Evolutionary conservation across 2,113 vertebrate genomes (phyloP).

Genomic region (Prunella fulvescens): DNA sequence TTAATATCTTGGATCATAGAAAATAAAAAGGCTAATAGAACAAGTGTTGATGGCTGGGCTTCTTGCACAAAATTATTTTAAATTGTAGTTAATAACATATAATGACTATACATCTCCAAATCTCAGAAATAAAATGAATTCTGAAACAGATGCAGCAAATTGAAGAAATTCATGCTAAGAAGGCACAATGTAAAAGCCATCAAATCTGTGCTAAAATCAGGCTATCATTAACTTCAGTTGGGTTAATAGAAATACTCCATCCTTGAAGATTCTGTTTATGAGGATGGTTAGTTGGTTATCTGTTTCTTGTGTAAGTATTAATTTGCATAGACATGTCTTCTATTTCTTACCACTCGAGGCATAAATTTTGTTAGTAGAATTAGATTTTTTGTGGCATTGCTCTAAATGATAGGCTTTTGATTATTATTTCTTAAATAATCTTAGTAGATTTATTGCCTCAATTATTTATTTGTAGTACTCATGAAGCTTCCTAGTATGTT

Average conservation of each 20-base stretch:
- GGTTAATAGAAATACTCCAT: background rate
- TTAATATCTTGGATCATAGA: background rate
- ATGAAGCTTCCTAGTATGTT: background rate
- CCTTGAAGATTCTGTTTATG: background rate
- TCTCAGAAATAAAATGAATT: background rate
- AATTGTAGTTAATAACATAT: background rate
- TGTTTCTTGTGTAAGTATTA: background rate
- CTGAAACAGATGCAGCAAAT: background rate
- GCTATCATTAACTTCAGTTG: background rate
- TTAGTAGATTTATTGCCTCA: background rate
- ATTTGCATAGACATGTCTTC: background rate
- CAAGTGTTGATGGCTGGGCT: background rate
- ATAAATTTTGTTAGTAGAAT: background rate
- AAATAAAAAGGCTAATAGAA: background rate
- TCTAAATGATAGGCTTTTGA: background rate
- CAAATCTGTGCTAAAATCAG: background rate
- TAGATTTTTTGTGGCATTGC: background rate
- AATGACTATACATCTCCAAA: background rate
- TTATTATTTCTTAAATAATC: background rate
- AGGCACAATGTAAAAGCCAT: background rate
- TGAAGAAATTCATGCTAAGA: background rate
- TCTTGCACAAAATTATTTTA: background rate
- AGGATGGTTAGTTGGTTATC: background rate
- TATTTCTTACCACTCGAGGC: background rate
- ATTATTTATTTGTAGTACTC: background rate